Evolutionary conservation across 1,140 invertebrate genomes (phyloP).

Genomic region (Conus ventricosus): DNA sequence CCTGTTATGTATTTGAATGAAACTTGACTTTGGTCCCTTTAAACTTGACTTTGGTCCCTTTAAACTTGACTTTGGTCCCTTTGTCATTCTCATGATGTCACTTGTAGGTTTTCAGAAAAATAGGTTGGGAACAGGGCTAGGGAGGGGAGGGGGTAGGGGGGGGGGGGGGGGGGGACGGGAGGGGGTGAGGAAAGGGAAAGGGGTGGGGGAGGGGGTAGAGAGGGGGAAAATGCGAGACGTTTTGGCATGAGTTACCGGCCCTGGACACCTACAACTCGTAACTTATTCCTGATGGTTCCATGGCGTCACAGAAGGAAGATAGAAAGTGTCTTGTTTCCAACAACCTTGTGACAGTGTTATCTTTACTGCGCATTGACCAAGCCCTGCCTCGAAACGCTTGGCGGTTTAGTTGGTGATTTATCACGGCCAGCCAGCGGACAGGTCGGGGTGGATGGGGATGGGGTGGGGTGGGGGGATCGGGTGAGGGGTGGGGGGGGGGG

Average conservation of each 20-base stretch:
- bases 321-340: slow-evolving; percentile 10
- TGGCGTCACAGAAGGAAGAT: background rate
- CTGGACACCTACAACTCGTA: background rate
- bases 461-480: too few species aligned
- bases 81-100: too few species aligned
- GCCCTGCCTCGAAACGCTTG: background rate
- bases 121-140: too few species aligned
- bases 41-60: too few species aligned
- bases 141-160: too few species aligned
- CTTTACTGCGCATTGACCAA: background rate
- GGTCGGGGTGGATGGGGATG: too few species aligned
- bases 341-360: background rate
- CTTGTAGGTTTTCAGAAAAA: too few species aligned
- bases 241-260: background rate
- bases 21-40: too few species aligned
- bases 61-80: too few species aligned
- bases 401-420: background rate
- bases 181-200: background rate
- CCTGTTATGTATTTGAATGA: too few species aligned
- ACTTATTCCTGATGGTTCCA: slow-evolving; percentile 2
- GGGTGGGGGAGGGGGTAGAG: background rate
- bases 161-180: background rate
- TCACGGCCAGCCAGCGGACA: background rate
- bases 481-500: too few species aligned
- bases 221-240: background rate